phyloP scores from a whole-genome alignment of 2,113 vertebrate genomes.

The Fulmarus glacialis region DNA sequence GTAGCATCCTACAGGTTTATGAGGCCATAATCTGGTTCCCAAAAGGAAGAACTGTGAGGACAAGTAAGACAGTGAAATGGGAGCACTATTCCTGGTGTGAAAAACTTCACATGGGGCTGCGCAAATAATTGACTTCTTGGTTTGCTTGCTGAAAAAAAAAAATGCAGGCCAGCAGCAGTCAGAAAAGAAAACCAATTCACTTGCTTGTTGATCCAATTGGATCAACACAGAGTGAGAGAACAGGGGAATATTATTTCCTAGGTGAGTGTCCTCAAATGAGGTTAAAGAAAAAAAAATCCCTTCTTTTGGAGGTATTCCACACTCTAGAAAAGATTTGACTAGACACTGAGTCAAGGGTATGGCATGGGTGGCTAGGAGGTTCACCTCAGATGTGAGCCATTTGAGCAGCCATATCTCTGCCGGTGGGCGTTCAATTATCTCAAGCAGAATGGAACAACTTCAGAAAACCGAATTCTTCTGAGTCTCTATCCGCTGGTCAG shows the following conservation, averaged over 20 bases:
- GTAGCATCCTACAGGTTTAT: constrained; percentile 50
- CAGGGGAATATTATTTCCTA: background rate
- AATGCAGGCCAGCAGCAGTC: background rate
- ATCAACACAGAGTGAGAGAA: background rate
- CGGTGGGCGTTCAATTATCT: background rate
- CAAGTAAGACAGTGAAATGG: constrained; percentile 52
- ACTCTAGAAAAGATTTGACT: background rate
- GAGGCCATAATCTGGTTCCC: constrained; percentile 61
- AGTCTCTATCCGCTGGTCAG: background rate
- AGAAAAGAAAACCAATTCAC: background rate
- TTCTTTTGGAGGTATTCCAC: background rate
- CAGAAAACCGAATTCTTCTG: background rate
- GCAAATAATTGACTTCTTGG: background rate
- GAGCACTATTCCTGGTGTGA: constrained; percentile 8
- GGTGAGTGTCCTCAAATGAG: background rate
- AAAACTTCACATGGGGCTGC: background rate
- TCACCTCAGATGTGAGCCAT: background rate
- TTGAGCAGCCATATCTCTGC: background rate
- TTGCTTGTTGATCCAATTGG: background rate
- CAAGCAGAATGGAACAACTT: background rate
- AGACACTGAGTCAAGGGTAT: background rate
- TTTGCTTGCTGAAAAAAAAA: background rate
- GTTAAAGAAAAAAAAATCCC: background rate
- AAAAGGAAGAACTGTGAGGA: constrained; percentile 61
- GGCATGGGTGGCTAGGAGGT: too few relatives aligned